Conservation (phyloP, 1,140 invertebrate genomes). For the Monochamus saltuarius region DNA sequence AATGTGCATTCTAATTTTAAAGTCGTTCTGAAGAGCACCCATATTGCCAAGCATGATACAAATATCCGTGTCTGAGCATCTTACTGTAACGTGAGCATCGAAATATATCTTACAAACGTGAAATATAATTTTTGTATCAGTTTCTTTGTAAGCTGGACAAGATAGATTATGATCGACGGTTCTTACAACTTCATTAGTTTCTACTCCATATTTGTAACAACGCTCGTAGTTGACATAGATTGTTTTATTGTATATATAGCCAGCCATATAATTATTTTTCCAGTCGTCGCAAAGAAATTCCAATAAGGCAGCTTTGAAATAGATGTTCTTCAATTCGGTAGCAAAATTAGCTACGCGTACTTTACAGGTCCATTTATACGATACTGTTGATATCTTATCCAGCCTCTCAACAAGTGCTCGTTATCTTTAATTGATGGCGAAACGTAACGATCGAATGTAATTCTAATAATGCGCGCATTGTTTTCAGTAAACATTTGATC, state of each 20-base stretch:
- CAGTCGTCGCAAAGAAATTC: constrained; percentile 41
- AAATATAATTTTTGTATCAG: constrained; percentile 40
- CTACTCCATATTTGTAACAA: constrained; percentile 24
- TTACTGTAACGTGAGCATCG: constrained; percentile 32
- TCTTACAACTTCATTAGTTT: constrained; percentile 12
- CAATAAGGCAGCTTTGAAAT: constrained; percentile 40
- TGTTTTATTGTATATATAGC: constrained; percentile 35
- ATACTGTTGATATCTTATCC: constrained; percentile 10
- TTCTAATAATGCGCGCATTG: constrained; percentile 21
- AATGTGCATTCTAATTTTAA: constrained; percentile 34
- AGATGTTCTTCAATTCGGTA: constrained; percentile 36
- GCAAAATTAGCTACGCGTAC: constrained; percentile 27
- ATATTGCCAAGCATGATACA: constrained; percentile 44
- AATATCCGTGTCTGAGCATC: constrained; percentile 44
- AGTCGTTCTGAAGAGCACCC: constrained; percentile 30
- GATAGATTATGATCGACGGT: constrained; percentile 16
- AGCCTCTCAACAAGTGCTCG: constrained; percentile 23
- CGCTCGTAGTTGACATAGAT: constrained; percentile 37
- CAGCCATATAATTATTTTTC: constrained; percentile 30
- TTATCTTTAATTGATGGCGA: constrained; percentile 36
- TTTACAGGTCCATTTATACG: constrained; percentile 27
- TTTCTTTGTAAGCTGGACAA: constrained; percentile 41
- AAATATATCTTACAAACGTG: constrained; percentile 32
- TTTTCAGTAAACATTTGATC: constrained; percentile 17
- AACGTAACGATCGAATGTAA: constrained; percentile 38